Evolutionary conservation across 2,888 invertebrate genomes (phyloP), one percentile per base, ranked within the genome.

Genomic region (Hypsopygia costalis): DNA sequence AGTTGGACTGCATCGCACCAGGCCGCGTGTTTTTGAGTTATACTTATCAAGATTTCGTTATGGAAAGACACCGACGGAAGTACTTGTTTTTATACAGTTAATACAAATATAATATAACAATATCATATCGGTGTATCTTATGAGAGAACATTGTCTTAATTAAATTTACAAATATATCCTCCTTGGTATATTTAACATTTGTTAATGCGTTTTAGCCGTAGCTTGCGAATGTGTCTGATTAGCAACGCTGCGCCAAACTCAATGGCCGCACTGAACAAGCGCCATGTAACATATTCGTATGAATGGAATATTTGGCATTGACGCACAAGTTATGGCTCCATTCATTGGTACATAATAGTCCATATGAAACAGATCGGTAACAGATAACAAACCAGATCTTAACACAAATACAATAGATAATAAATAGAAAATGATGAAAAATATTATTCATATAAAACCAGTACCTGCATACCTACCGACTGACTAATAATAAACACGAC

Each of bases 231-330:
- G 45, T 40, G 47, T 40, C 38, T 38, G 22, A 60, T 62, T 64
- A 65, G 43, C 65, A 52, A 44, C 39, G 46, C 55, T 42, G 44
- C 56, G 51, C 44, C 60, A 60, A 67, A 52, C 37, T 44, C 48
- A 50, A 58, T 43, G 32, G 39, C 43, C 8, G 6, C 20, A 31
- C 5, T 58, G 57, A 59, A 60, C 58, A 59, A 61, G 59, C 51
- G 45, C 36, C 41, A 36, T 44, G 38, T 31, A n/a, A n/a, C n/a
- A n/a, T n/a, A 16, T 16, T 47, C 47, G 55, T 54, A 64, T 70
- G 69, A 81, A 75, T 73, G 74, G 68, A 72, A 64, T 61, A 67
- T 71, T 68, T 67, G 66, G 68, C 71, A 73, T 70, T 71, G 70
- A 54, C 50, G 33, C 34, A 8, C 5, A 36, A 12, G 40, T 30